These are phyloP conservation scores for Vollenhovia emeryi DNA, from an alignment of 1,140 invertebrate species.

Conservation along the genomic window DNA sequence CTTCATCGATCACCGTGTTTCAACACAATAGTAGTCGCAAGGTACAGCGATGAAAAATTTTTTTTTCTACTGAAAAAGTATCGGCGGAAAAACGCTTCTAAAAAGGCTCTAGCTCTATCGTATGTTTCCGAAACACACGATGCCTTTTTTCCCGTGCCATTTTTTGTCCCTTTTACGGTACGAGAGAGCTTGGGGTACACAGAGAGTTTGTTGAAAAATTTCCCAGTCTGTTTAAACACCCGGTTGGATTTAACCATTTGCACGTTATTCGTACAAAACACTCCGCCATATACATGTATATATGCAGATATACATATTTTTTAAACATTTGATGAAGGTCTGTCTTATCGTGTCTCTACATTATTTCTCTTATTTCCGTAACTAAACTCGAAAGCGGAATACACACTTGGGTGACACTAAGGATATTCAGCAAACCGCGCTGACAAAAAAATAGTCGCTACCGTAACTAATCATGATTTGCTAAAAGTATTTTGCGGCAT, in stretches of 20 bases:
- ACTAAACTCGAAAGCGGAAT: neutral
- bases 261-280: neutral
- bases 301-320: neutral
- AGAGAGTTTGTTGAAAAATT: neutral
- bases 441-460: no score
- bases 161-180: neutral
- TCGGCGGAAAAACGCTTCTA: neutral
- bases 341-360: neutral
- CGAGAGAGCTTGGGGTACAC: neutral
- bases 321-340: neutral
- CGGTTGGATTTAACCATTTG: neutral
- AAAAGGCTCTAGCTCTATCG: neutral
- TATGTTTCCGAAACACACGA: slow-evolving; percentile 9
- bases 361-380: neutral
- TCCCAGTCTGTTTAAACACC: neutral
- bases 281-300: neutral
- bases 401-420: neutral
- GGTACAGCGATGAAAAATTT: neutral
- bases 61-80: slow-evolving; percentile 12
- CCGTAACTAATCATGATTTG: no score
- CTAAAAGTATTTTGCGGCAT: no score
- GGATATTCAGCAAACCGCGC: neutral
- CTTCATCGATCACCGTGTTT: neutral
- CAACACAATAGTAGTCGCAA: neutral
- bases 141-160: neutral